These are phyloP conservation scores for Drosophila borealis DNA, from an alignment of 2,888 invertebrate genomes.

Conservation along the genomic window DNA sequence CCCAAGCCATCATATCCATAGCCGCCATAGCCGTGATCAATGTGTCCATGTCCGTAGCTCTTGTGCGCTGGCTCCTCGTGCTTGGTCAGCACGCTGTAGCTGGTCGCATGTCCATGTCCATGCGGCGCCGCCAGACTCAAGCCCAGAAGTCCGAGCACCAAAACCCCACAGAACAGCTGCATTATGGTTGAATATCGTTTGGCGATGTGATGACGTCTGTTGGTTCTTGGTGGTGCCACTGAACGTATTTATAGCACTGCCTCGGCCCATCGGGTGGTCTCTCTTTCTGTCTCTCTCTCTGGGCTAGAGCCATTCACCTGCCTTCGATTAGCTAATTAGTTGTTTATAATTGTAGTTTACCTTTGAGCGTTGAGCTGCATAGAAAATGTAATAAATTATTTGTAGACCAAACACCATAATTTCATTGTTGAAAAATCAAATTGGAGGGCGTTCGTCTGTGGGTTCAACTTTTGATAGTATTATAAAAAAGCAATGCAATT, in stretches of 20 bases:
- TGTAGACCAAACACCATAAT: constrained; percentile 18
- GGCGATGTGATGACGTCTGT: constrained; percentile 48
- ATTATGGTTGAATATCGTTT: constrained; percentile 44
- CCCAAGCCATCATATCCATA: constrained; percentile 32
- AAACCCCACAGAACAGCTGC: constrained; percentile 54
- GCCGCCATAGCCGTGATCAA: constrained; percentile 40
- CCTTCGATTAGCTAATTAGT: constrained; percentile 64
- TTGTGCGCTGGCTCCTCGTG: constrained; percentile 74
- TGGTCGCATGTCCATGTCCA: constrained; percentile 65
- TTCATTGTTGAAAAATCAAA: constrained; percentile 39
- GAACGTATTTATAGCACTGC: constrained; percentile 52
- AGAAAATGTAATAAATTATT: constrained; percentile 49
- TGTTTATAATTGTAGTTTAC: constrained; percentile 44
- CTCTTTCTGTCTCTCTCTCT: constrained; percentile 41
- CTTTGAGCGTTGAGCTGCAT: constrained; percentile 49
- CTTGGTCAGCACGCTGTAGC: constrained; percentile 78
- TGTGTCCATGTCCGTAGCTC: constrained; percentile 36
- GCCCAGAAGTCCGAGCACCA: constrained; percentile 55
- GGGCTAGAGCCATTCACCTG: constrained; percentile 60
- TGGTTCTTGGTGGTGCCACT: constrained; percentile 53
- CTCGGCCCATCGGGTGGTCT: constrained; percentile 42
- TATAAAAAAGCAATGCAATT: constrained; percentile 11
- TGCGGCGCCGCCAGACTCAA: constrained; percentile 63
- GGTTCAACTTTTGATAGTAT: not conserved
- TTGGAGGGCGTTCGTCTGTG: constrained; percentile 36